These are phyloP conservation scores for Halcyon badia DNA, from an alignment of 2,797 vertebrate species.

Conservation along the genomic window DNA sequence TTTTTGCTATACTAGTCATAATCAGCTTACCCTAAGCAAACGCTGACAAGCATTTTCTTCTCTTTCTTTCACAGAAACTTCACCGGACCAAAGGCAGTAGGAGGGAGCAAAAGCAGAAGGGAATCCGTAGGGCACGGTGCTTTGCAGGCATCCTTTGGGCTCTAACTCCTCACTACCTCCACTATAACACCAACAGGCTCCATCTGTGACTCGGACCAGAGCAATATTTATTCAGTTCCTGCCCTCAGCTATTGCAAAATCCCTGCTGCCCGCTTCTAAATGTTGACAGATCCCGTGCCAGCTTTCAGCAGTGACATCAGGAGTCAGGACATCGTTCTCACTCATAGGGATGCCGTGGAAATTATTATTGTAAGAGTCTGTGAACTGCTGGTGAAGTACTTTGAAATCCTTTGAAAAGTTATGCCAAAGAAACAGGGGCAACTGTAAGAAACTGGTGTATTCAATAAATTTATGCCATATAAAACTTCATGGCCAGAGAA, in stretches of 20 bases:
- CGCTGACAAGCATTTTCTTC: not conserved
- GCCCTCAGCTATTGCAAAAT: not conserved
- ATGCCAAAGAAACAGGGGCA: not conserved
- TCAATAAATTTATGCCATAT: accelerated
- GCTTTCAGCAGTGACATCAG: not conserved
- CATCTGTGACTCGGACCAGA: not conserved
- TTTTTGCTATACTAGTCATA: accelerated
- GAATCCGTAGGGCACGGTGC: accelerated
- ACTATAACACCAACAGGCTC: not conserved
- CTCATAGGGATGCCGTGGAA: not conserved
- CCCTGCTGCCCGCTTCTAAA: not conserved
- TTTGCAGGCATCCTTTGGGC: accelerated
- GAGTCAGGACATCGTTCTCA: accelerated
- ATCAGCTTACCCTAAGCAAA: not conserved
- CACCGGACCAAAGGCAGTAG: not conserved
- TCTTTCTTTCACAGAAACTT: not conserved
- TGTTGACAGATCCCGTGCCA: not conserved
- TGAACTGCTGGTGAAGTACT: not conserved
- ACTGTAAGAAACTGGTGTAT: not conserved
- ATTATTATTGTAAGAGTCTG: not conserved
- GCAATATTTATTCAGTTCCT: not conserved
- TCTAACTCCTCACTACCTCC: not conserved
- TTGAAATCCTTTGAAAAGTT: not conserved
- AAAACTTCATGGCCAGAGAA: not conserved
- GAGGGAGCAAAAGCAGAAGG: not conserved